Base-by-base conservation (phyloP, 2,113 vertebrate genomes). In the Megaleporinus macrocephalus region DNA sequence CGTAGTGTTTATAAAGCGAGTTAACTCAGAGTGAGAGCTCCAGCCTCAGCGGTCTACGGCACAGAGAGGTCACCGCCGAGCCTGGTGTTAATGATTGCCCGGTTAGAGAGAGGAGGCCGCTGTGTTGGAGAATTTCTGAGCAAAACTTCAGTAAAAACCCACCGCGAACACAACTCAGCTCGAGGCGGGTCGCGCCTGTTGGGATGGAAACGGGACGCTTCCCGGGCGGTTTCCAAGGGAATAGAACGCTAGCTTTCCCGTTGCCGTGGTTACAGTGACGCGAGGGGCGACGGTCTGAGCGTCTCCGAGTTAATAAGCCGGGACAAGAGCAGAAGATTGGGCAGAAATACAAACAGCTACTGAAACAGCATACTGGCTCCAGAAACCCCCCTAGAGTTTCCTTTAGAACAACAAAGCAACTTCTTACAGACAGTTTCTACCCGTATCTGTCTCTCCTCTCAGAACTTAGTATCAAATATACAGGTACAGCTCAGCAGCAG, bases 181-280 rank as follows among this genome's bases (percentile, higher is more conserved):
- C 22, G 20, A 30, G 2, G 66, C 7, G 61, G 29, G 66, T 82
- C 51, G 27, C 70, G 24, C 63, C 72, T 27, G 90, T 93, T 91
- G 53, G 83, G 82, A 78, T 22, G 87, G 91, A 36, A 83, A 93
- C 89, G 20, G 63, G 47, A 53, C 85, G 82, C 89, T 89, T 86
- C 75, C 73, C 79, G 73, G 24, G 51, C n/a, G 80, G 83, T 92
- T 91, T 84, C 76, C 88, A 79, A 83, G 74, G 91, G 59, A 88
- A 92, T 16, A 59, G 81, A 89, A 92, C 63, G 90, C 89, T 86
- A 80, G 85, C 84, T 84, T 87, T 81, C 16, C 18, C 24, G 87
- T 92, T 90, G 59, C 89, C 87, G 76, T 91, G 71, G 90, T 68
- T 85, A 73, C 36, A 51, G 30, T 53, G 80, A 91, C 83, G 83